These are phyloP conservation scores for Tribolium freemani DNA, from an alignment of 2,888 invertebrate genomes.

Conservation along the genomic window DNA sequence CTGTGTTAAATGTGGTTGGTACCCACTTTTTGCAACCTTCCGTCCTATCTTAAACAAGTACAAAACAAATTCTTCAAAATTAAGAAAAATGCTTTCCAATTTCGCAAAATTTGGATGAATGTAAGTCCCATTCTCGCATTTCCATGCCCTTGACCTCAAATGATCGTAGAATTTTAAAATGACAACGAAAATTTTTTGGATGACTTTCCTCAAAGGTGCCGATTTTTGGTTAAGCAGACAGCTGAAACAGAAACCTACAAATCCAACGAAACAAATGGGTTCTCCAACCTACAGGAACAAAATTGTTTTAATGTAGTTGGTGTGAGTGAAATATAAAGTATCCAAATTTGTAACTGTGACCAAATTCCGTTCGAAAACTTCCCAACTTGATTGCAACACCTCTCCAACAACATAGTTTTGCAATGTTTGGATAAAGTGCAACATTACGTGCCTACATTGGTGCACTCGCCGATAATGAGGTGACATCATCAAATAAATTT, in stretches of 20 bases:
- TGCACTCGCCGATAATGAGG: constrained; percentile 81
- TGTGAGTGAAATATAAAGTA: constrained; percentile 80
- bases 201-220: constrained; percentile 76
- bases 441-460: constrained; percentile 81
- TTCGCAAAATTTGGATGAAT: constrained; percentile 75
- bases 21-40: constrained; percentile 76
- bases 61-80: constrained; percentile 73
- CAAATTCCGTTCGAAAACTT: constrained; percentile 79
- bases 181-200: constrained; percentile 81
- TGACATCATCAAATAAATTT: constrained; percentile 70
- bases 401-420: constrained; percentile 85
- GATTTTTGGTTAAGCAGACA: constrained; percentile 82
- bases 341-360: constrained; percentile 78
- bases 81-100: constrained; percentile 66
- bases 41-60: constrained; percentile 76
- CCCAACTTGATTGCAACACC: constrained; percentile 83
- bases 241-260: constrained; percentile 63
- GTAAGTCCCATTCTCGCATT: constrained; percentile 68
- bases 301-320: constrained; percentile 81
- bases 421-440: constrained; percentile 80
- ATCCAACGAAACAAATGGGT: background rate
- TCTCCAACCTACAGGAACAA: constrained; percentile 71
- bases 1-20: constrained; percentile 77
- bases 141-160: constrained; percentile 73
- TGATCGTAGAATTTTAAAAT: constrained; percentile 80